Evolutionary conservation across 2,888 invertebrate genomes (phyloP).

Genomic region (Antheraea assamensis): DNA sequence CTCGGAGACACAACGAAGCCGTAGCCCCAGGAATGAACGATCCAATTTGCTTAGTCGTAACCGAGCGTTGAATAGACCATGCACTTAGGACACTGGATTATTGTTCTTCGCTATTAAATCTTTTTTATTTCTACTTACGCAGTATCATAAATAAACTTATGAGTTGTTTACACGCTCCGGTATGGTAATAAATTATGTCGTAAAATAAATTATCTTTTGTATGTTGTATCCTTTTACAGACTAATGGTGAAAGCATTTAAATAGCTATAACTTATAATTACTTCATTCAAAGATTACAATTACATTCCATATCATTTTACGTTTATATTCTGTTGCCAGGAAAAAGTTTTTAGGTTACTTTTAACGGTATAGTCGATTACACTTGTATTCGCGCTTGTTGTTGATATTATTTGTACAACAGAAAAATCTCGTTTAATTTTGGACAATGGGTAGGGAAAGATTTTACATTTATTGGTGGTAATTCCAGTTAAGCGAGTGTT

Average conservation of each 20-base stretch:
- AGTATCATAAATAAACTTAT: conserved; percentile 4
- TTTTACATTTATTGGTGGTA: too few species aligned
- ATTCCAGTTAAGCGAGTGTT: too few species aligned
- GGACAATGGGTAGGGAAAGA: too few species aligned
- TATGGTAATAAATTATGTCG: conserved; percentile 2
- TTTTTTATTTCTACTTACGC: conserved; percentile 17
- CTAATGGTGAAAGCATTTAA: background rate
- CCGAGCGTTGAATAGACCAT: conserved; percentile 71
- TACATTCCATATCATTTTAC: background rate
- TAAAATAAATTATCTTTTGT: background rate
- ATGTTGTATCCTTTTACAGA: background rate
- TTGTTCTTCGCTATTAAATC: conserved; percentile 47
- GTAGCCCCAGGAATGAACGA: conserved; percentile 65
- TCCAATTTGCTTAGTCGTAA: conserved; percentile 74
- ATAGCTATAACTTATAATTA: background rate
- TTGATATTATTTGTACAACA: too few species aligned
- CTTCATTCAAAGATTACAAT: background rate
- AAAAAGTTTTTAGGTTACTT: background rate
- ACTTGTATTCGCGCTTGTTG: too few species aligned
- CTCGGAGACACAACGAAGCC: conserved; percentile 34
- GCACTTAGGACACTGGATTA: conserved; percentile 73
- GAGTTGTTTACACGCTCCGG: background rate
- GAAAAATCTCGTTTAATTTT: too few species aligned
- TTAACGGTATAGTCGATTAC: too few species aligned
- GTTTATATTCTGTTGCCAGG: background rate